Evolutionary conservation across 2,888 invertebrate species (phyloP).

Genomic region (Helicoverpa assulta): DNA sequence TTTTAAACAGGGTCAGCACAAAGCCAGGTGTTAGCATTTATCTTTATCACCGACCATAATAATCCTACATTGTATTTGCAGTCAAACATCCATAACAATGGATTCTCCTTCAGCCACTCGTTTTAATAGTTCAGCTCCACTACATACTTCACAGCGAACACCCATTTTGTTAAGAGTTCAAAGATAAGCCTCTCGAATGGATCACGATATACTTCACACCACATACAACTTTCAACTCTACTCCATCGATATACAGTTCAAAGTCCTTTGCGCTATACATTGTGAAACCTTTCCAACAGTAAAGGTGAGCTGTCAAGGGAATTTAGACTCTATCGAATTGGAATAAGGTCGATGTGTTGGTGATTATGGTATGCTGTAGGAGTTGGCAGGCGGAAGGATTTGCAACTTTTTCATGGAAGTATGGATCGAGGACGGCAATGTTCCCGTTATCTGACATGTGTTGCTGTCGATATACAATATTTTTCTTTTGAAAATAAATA

Average conservation of each 20-base stretch:
- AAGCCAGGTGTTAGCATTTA: conserved; percentile 8
- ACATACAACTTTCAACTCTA: conserved; percentile 23
- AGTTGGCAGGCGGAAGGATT: conserved; percentile 59
- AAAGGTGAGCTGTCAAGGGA: conserved; percentile 16
- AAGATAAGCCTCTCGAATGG: conserved; percentile 60
- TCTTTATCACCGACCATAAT: conserved; percentile 20
- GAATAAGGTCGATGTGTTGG: conserved; percentile 15
- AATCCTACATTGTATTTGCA: conserved; percentile 22
- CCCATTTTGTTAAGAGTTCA: conserved; percentile 63
- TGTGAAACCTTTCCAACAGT: conserved; percentile 26
- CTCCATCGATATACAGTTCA: background rate
- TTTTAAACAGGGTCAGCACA: conserved; percentile 25
- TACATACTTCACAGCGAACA: conserved; percentile 44
- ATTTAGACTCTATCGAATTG: conserved; percentile 15
- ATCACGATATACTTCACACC: conserved; percentile 20
- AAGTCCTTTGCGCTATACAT: conserved; percentile 15
- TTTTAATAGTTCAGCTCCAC: conserved; percentile 55
- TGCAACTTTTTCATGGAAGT: conserved; percentile 59
- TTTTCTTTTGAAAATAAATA: conserved; percentile 8
- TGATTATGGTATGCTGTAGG: conserved; percentile 3
- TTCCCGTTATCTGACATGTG: conserved; percentile 49
- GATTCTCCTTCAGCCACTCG: conserved; percentile 26
- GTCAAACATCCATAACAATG: conserved; percentile 33
- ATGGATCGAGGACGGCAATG: conserved; percentile 30
- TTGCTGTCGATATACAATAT: conserved; percentile 30